Evolutionary conservation across 2,888 invertebrate genomes (phyloP), one percentile per base, ranked within the genome.

Genomic region (Elysia crispata): DNA sequence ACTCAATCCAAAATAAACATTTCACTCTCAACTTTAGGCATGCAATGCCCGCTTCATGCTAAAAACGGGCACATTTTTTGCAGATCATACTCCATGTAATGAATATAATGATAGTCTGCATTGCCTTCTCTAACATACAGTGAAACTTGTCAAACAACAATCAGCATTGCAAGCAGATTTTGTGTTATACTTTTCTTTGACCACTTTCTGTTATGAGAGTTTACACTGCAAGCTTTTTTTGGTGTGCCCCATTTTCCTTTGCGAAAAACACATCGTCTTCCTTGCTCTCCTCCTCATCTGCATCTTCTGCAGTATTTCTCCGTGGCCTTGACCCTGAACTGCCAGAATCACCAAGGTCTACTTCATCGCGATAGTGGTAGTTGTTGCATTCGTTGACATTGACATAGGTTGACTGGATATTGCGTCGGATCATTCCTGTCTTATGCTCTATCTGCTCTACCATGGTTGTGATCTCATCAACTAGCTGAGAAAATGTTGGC

Each of bases 321-420:
- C 41, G 28, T 25, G 72, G 31, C 25, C 60, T 57, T 13, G 73
- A 18, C 30, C 31, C 62, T 15, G 73, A 13, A 15, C 28, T 30
- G 15, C 11, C 41, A 18, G 67, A 62, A 18, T 78, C 54, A 0
- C 75, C 54, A 41, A 41, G 41, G n/a, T 82, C 77, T 33, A 84
- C 75, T 41, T 82, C 82, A 41, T 85, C 85, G 20, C 79, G 77
- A 78, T 87, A 87, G 81, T 87, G 85, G 80, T 85, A 87, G 78
- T 86, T 82, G 49, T 84, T 82, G 70, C 85, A 85, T 20, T 82
- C 83, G 3, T 81, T 84, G 66, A 87, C 84, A 76, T 88, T 88
- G 20, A 89, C 89, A 64, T 89, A 88, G 18, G 89, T 88, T 30
- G 85, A 84, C 67, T 87, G 84, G 72, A 89, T 89, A 81, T 89